A percentile compares a stretch with the other conserved stretches of the same genome.
Evolutionary conservation across 2,797 vertebrate species (phyloP).

Genomic region (Anguilla anguilla): DNA sequence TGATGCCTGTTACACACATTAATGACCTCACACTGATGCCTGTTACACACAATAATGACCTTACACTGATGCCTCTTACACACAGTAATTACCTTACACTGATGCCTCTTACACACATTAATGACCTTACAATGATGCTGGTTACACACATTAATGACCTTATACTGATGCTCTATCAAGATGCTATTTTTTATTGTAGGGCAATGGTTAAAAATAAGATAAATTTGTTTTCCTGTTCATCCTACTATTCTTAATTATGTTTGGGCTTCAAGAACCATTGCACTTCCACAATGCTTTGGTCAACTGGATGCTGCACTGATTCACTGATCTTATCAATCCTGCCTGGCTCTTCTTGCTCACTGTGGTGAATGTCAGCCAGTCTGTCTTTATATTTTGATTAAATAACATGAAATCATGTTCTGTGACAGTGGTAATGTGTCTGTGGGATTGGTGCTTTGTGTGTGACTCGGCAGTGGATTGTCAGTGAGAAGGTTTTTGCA

Average conservation of each 20-base stretch:
- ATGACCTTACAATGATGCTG: background rate
- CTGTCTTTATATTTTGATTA: background rate
- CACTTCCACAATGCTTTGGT: background rate
- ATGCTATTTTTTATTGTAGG: too few relatives aligned
- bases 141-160: background rate
- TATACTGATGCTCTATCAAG: background rate
- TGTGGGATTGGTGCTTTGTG: background rate
- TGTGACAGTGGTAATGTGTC: background rate
- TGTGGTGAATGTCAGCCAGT: background rate
- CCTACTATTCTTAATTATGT: background rate
- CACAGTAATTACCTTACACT: background rate
- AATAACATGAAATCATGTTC: background rate
- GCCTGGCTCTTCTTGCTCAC: background rate
- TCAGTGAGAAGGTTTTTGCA: background rate
- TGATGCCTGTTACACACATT: too few relatives aligned
- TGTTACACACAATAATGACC: background rate
- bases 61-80: background rate
- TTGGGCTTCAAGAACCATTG: background rate
- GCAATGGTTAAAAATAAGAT: too few relatives aligned
- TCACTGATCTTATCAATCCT: background rate
- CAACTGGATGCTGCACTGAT: background rate
- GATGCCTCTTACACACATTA: background rate
- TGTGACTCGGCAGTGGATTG: background rate
- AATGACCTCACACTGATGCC: too few relatives aligned
- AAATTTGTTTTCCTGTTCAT: too few relatives aligned